phyloP scores from a whole-genome alignment of 2,797 vertebrate genomes.

The Morus bassanus region DNA sequence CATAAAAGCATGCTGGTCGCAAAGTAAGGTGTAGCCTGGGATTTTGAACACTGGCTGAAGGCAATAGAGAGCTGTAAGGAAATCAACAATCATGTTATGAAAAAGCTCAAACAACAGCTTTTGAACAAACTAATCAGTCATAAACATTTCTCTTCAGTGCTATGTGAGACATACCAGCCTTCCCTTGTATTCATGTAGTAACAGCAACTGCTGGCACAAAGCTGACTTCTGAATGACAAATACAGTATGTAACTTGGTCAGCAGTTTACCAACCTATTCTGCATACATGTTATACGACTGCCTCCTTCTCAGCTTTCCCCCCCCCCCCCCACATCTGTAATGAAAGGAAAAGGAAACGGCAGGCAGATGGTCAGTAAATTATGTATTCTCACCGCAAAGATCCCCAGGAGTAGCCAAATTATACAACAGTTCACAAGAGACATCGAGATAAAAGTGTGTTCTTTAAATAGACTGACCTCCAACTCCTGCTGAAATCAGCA shows the following conservation, averaged over 20 bases:
- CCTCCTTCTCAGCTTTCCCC: neutral
- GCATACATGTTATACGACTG: neutral
- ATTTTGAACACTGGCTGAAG: neutral
- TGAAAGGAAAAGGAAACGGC: neutral
- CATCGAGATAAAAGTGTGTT: neutral
- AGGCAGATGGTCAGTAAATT: constrained; percentile 31
- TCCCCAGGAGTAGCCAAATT: constrained; percentile 14
- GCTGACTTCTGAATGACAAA: neutral
- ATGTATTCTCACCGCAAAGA: neutral
- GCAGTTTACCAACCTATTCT: neutral
- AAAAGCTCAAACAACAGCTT: neutral
- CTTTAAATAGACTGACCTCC: constrained; percentile 49
- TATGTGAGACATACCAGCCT: neutral
- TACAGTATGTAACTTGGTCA: neutral
- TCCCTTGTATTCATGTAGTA: neutral
- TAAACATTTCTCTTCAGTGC: neutral
- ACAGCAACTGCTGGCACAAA: neutral
- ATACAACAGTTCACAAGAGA: neutral
- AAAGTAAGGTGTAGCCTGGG: neutral
- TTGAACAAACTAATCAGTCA: neutral
- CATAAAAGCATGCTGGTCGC: neutral
- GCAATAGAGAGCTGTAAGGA: neutral
- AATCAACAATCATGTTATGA: neutral
- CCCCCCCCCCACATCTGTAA: neutral
- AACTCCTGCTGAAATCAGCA: constrained; percentile 42